Conservation (phyloP, 2,113 vertebrate genomes). For the Mus musculus region DNA sequence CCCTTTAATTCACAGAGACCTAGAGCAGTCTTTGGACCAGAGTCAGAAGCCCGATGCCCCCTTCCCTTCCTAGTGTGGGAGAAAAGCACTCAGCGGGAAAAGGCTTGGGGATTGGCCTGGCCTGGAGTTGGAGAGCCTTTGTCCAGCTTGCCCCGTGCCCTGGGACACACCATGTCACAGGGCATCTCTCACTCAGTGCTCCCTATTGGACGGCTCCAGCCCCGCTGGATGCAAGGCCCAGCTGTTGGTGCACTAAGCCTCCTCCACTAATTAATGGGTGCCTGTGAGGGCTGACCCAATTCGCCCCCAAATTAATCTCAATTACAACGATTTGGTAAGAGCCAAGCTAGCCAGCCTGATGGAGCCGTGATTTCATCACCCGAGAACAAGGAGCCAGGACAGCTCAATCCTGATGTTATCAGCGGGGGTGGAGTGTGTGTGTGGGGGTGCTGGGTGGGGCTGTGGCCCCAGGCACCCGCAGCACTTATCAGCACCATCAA, state of each 20-base stretch:
- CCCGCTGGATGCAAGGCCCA: slow-evolving; percentile 66
- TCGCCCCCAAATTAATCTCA: slow-evolving; percentile 90
- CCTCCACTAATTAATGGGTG: slow-evolving; percentile 90
- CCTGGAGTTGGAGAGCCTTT: not conserved
- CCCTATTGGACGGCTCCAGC: slow-evolving; percentile 78
- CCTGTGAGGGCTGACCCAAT: slow-evolving; percentile 88
- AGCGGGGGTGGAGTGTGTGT: not conserved
- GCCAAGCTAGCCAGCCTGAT: slow-evolving; percentile 85
- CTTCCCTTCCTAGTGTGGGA: not conserved
- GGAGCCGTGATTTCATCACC: slow-evolving; percentile 88
- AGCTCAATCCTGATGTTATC: slow-evolving; percentile 87
- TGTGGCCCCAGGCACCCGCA: slow-evolving; percentile 80
- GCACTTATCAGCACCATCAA: slow-evolving; percentile 83
- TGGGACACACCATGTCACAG: accelerated
- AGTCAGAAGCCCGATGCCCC: not conserved
- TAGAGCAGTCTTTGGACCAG: not conserved
- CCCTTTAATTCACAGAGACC: slow-evolving; percentile 65
- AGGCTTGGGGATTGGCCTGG: not conserved
- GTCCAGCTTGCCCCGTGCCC: not conserved
- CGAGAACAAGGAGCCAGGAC: slow-evolving; percentile 83
- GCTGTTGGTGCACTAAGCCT: slow-evolving; percentile 85
- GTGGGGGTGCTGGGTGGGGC: slow-evolving; percentile 84
- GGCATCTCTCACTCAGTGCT: not conserved
- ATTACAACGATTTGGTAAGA: slow-evolving; percentile 90
- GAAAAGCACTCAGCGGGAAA: not conserved